Conservation (phyloP, 1,140 invertebrate genomes). For the Caerostris darwini region DNA sequence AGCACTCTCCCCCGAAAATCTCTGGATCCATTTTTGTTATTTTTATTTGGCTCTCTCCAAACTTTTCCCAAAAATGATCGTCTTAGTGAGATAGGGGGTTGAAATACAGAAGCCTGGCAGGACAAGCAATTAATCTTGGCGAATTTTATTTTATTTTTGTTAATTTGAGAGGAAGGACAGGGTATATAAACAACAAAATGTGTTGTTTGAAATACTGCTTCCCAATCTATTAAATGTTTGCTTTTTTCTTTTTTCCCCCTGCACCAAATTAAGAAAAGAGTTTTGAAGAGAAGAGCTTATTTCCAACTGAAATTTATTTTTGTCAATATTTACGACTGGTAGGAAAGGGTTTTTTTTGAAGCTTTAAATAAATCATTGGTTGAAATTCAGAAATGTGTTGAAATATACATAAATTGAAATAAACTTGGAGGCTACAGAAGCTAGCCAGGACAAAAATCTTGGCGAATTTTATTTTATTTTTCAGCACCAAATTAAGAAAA, state of each 20-base stretch:
- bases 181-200: background rate
- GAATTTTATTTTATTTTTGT: background rate
- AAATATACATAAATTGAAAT: too few species aligned
- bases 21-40: background rate
- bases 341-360: too few species aligned
- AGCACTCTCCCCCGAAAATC: conserved; percentile 34
- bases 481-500: too few species aligned
- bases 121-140: conserved; percentile 31
- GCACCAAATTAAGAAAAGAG: too few species aligned
- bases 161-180: background rate
- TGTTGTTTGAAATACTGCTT: background rate
- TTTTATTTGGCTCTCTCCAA: conserved; percentile 12
- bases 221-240: background rate
- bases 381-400: too few species aligned
- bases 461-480: too few species aligned
- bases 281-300: too few species aligned
- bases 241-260: background rate
- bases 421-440: too few species aligned
- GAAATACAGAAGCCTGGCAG: background rate
- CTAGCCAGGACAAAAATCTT: too few species aligned
- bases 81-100: conserved; percentile 17
- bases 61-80: conserved; percentile 52
- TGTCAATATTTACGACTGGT: too few species aligned
- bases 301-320: too few species aligned
- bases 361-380: too few species aligned